Evolutionary conservation across 2,113 vertebrate species (phyloP).

Genomic region (Etheostoma spectabile): DNA sequence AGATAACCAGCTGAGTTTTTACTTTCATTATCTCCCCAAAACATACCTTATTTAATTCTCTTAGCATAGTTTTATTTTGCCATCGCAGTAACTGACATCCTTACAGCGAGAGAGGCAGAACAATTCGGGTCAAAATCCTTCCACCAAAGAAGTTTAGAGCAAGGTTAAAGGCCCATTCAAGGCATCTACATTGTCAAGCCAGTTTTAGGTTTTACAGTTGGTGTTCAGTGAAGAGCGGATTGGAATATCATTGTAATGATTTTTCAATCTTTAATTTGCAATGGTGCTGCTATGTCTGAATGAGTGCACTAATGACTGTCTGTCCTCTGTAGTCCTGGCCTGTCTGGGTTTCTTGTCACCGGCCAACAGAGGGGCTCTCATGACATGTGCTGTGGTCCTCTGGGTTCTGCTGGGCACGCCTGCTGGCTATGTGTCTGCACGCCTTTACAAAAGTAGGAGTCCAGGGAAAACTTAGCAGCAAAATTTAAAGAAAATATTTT

Average conservation of each 20-base stretch:
- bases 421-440: slow-evolving; percentile 95
- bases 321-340: slow-evolving; percentile 89
- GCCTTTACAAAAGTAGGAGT: slow-evolving; percentile 86
- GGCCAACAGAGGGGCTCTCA: slow-evolving; percentile 96
- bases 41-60: neutral
- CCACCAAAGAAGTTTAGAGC: neutral
- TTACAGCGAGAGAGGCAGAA: neutral
- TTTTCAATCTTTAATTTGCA: neutral
- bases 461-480: neutral
- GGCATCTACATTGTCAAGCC: neutral
- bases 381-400: slow-evolving; percentile 98
- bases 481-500: neutral
- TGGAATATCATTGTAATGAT: neutral
- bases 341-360: slow-evolving; percentile 98
- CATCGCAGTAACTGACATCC: neutral
- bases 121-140: neutral
- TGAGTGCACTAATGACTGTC: slow-evolving; percentile 2
- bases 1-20: neutral
- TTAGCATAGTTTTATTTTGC: neutral
- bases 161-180: neutral
- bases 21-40: neutral
- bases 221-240: neutral
- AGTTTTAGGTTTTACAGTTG: neutral
- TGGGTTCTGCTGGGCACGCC: slow-evolving; percentile 98
- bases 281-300: neutral